These are phyloP conservation scores for Synanthedon myopaeformis DNA, from an alignment of 2,888 invertebrate genomes.

Conservation along the genomic window DNA sequence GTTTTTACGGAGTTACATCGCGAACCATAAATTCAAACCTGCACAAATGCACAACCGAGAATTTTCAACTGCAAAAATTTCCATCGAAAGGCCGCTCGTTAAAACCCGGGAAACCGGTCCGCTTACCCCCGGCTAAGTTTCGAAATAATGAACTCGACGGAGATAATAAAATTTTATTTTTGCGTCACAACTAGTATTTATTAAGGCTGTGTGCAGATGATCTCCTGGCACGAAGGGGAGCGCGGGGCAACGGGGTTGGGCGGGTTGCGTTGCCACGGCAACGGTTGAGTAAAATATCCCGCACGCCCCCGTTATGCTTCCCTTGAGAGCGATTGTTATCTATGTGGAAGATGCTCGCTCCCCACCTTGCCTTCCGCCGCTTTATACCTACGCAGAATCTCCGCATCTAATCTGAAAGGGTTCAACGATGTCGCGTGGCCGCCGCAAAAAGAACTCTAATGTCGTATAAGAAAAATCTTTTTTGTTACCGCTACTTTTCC, in stretches of 20 bases:
- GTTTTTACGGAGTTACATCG: background rate
- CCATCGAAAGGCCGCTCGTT: constrained; percentile 36
- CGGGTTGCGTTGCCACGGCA: constrained; percentile 40
- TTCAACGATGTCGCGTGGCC: constrained; percentile 29
- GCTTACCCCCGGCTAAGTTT: constrained; percentile 36
- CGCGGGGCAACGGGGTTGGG: constrained; percentile 13
- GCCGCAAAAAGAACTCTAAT: background rate
- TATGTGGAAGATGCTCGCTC: constrained; percentile 46
- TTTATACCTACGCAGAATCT: constrained; percentile 41
- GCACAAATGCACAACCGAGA: background rate
- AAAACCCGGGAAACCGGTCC: constrained; percentile 22
- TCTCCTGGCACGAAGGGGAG: constrained; percentile 52
- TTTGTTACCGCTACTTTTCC: background rate
- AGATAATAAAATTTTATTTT: constrained; percentile 64
- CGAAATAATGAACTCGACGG: constrained; percentile 53
- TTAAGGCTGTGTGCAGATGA: constrained; percentile 48
- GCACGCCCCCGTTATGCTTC: constrained; percentile 54
- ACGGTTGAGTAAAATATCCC: constrained; percentile 45
- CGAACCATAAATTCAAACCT: background rate
- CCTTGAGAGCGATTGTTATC: constrained; percentile 57
- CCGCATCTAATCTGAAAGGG: constrained; percentile 55
- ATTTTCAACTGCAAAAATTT: constrained; percentile 22
- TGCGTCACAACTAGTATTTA: constrained; percentile 40
- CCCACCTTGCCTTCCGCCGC: constrained; percentile 50
- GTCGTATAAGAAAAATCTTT: constrained; percentile 4